Base-by-base conservation (phyloP, 1,140 invertebrate genomes). In the Pseudachorutes palmiensis region DNA sequence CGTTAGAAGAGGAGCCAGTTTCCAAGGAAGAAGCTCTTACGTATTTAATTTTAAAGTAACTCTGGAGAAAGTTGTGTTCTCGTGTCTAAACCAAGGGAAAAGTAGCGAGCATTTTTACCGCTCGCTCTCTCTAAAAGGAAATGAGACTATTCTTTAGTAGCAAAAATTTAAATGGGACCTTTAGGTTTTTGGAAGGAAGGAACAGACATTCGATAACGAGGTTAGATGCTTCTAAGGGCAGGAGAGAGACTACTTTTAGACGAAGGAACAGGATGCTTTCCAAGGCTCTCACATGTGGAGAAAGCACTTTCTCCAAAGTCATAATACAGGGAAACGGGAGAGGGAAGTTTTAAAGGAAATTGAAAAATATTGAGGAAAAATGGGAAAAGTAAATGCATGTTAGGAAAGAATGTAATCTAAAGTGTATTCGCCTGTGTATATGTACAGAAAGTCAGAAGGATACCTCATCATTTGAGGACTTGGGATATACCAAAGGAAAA, bases 391-490 rank as follows among this genome's bases (percentile, higher is more conserved):
- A n/a, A 5, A 24, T 45, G 61, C 2, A 48, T 24, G 3, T 12
- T 24, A 63, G 30, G 41, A 31, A 30, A 61, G 61, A 41, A 24
- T 48, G 61, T 63, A 63, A 26, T 61, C 59, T 36, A 63, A 48
- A 63, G 33, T 63, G 33, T 26, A 31, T 41, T 48, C 26, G 19
- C 32, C 3, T 2, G 12, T 5, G 14, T 24, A 63, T 12, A 12
- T 12, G 5, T 14, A 61, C 9, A 64, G 64, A 24, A 22, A 57
- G 55, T 26, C 30, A 57, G 62, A 2, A 26, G 45, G 22, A 36
- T 49, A 30, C 45, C 59, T 65, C 70, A 71, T 71, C 66, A 66
- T 68, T 68, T 70, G 69, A 67, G 65, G 66, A 65, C 45, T 67
- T 65, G 66, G 63, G 2, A 26, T 26, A 19, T 55, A 26, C 9